phyloP scores from a whole-genome alignment of 2,888 invertebrate species.

The Cepaea hortensis region DNA sequence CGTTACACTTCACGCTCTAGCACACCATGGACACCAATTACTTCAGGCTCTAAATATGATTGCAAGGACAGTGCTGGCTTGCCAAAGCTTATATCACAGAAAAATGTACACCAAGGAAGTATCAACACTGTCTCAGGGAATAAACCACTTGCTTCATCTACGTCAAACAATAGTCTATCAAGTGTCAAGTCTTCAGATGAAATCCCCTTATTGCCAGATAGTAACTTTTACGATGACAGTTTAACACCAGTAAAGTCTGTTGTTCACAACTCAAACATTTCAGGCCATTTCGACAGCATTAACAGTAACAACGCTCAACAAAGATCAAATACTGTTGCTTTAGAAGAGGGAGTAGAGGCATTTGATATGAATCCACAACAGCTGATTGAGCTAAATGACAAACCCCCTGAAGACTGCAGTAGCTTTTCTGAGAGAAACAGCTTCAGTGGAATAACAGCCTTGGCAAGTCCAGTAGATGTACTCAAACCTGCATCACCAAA shows the following conservation, averaged over 20 bases:
- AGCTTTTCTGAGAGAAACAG: constrained; percentile 8
- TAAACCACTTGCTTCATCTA: background rate
- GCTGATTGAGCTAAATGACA: constrained; percentile 41
- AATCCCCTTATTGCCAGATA: constrained; percentile 53
- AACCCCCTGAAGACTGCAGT: constrained; percentile 2
- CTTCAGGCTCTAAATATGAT: background rate
- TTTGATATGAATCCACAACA: background rate
- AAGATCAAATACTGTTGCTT: constrained; percentile 59
- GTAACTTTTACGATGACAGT: constrained; percentile 52
- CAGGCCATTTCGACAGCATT: background rate
- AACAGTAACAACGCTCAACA: constrained; percentile 30
- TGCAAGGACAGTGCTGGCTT: background rate
- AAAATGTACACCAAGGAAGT: background rate
- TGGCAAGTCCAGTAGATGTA: constrained; percentile 22
- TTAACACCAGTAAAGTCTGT: background rate
- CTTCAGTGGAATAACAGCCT: background rate
- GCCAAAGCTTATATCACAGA: background rate
- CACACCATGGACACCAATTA: constrained; percentile 32
- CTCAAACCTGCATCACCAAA: background rate
- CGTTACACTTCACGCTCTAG: constrained; percentile 39
- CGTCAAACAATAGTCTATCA: constrained; percentile 26
- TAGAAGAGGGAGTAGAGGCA: constrained; percentile 53
- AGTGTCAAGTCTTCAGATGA: constrained; percentile 22
- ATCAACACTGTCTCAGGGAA: background rate
- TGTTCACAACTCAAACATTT: background rate